phyloP scores from a whole-genome alignment of 2,113 vertebrate species.

The Poecilia latipinna region DNA sequence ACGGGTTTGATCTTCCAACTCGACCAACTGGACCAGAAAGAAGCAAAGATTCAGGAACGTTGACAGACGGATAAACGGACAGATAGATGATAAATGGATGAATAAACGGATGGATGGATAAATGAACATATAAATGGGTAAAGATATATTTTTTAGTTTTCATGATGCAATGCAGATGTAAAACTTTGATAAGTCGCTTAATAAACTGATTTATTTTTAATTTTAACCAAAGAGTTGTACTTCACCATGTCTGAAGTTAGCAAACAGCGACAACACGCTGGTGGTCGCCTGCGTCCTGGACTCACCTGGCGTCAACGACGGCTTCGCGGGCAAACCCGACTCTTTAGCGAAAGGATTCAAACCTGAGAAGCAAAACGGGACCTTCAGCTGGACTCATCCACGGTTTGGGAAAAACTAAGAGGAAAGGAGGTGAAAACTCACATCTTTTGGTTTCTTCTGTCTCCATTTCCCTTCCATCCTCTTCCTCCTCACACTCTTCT shows the following conservation, averaged over 20 bases:
- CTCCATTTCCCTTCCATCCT: slow-evolving; percentile 72
- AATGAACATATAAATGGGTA: no score
- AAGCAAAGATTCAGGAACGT: not conserved
- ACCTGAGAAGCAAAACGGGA: slow-evolving; percentile 59
- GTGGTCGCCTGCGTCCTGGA: slow-evolving; percentile 5
- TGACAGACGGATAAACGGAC: no score
- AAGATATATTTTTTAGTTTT: not conserved
- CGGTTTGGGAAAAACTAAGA: not conserved
- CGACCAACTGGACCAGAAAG: slow-evolving; percentile 69
- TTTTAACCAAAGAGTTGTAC: not conserved
- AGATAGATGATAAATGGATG: no score
- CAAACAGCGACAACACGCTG: no score
- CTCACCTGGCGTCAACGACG: slow-evolving; percentile 82
- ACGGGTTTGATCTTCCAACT: slow-evolving; percentile 90
- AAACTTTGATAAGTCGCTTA: not conserved
- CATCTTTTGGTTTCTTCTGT: slow-evolving; percentile 72
- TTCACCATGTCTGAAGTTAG: not conserved
- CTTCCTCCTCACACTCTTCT: slow-evolving; percentile 54
- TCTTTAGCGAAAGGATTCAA: slow-evolving; percentile 81
- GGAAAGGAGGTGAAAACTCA: slow-evolving; percentile 55
- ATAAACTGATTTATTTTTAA: not conserved
- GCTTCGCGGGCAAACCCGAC: slow-evolving; percentile 67
- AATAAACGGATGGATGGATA: no score
- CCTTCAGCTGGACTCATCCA: not conserved
- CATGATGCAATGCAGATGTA: not conserved